A percentile compares a stretch with the other conserved stretches of the same genome.
phyloP scores from a whole-genome alignment of 2,797 vertebrate genomes.

The Enteromius treurensis region DNA sequence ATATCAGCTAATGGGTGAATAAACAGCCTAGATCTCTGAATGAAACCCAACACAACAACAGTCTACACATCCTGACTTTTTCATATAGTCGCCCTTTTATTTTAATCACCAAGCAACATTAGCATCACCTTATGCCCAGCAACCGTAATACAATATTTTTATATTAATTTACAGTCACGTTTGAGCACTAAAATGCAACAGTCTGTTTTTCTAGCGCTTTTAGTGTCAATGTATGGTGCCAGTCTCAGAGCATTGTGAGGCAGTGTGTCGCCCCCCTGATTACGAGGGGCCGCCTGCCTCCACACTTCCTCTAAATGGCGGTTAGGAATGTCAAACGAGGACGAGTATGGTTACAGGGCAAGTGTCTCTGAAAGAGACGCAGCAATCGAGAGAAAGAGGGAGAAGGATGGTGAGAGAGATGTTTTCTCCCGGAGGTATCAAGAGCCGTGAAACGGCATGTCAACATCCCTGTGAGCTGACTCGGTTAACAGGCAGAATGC shows the following conservation, averaged over 20 bases:
- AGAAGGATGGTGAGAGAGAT: slow-evolving; percentile 17
- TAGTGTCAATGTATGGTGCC: background rate
- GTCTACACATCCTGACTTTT: background rate
- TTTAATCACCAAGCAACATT: background rate
- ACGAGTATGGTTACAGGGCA: slow-evolving; percentile 70
- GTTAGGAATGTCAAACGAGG: slow-evolving; percentile 73
- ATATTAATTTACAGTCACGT: background rate
- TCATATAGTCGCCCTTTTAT: background rate
- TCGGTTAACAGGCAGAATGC: slow-evolving; percentile 36
- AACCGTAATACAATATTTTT: background rate
- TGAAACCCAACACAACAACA: slow-evolving; percentile 8
- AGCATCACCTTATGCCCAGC: background rate
- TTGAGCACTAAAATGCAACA: background rate
- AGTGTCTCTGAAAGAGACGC: slow-evolving; percentile 38
- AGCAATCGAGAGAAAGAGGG: slow-evolving; percentile 23
- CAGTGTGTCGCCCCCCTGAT: slow-evolving; percentile 6
- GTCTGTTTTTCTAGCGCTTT: background rate
- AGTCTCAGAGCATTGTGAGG: slow-evolving; percentile 6
- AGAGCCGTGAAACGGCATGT: slow-evolving; percentile 50
- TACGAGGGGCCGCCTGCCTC: slow-evolving; percentile 45
- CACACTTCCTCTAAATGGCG: slow-evolving; percentile 63
- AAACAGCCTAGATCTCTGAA: slow-evolving; percentile 45
- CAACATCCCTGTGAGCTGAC: slow-evolving; percentile 45
- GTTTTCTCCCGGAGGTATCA: slow-evolving; percentile 44
- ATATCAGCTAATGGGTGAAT: slow-evolving; percentile 53